Evolutionary conservation across 2,797 vertebrate species (phyloP).

Genomic region (Scarus forsteni): DNA sequence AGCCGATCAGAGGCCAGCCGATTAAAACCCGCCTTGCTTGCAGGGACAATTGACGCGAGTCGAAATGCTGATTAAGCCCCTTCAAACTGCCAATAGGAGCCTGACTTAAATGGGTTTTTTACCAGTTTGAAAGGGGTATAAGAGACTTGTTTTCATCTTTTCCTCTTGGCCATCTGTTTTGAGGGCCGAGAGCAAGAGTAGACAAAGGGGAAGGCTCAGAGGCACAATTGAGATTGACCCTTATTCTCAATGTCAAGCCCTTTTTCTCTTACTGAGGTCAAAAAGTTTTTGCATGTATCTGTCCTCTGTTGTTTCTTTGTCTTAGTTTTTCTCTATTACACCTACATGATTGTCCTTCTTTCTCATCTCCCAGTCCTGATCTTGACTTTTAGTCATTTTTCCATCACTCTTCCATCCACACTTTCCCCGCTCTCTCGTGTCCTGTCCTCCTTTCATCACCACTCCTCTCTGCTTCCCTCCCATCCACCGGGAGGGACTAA

Average conservation of each 20-base stretch:
- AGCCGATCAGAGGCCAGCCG: too few relatives aligned
- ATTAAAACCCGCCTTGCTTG: too few relatives aligned
- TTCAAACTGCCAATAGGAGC: too few relatives aligned
- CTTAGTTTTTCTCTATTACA: not conserved
- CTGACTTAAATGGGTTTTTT: too few relatives aligned
- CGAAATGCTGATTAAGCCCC: too few relatives aligned
- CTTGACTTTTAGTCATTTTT: constrained; percentile 47
- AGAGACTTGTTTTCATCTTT: not conserved
- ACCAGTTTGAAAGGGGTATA: too few relatives aligned
- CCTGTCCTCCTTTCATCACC: constrained; percentile 73
- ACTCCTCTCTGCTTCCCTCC: constrained; percentile 51
- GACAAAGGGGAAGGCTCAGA: too few relatives aligned
- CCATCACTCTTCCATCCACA: constrained; percentile 48
- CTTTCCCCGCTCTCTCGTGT: constrained; percentile 59
- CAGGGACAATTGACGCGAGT: too few relatives aligned
- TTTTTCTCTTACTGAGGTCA: not conserved
- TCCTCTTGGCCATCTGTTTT: too few relatives aligned
- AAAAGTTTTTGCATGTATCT: too few relatives aligned
- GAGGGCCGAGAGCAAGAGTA: too few relatives aligned
- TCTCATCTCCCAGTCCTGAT: constrained; percentile 5
- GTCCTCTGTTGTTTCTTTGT: not conserved
- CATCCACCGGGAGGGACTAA: constrained; percentile 69
- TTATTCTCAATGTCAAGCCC: not conserved
- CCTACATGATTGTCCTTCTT: not conserved
- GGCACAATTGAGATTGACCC: too few relatives aligned